These are phyloP conservation scores for Palythoa heliodiscus DNA, from an alignment of 92 coral and sea anemone species.

Conservation along the genomic window DNA sequence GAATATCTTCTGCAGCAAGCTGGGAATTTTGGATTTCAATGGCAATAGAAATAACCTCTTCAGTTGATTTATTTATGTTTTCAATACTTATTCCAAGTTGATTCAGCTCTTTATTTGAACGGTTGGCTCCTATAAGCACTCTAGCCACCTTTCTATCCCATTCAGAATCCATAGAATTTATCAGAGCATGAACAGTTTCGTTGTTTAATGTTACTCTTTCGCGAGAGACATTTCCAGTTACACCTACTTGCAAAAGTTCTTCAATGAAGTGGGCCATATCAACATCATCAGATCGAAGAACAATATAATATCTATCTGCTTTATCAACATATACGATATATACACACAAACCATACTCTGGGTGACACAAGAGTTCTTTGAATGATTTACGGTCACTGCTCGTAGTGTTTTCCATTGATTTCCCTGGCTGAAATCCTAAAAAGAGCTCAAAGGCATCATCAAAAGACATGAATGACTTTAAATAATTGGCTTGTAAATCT, in stretches of 20 bases:
- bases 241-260: conserved; percentile 29
- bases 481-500: conserved; percentile 13
- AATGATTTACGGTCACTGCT: conserved; percentile 47
- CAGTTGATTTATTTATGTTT: conserved; percentile 23
- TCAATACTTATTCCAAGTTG: conserved; percentile 50
- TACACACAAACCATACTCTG: conserved; percentile 47
- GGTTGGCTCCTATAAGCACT: conserved; percentile 51
- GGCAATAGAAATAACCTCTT: conserved; percentile 39
- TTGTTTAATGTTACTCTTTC: conserved; percentile 45
- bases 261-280: conserved; percentile 49
- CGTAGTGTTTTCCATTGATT: conserved; percentile 44
- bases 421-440: conserved; percentile 48
- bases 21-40: conserved; percentile 50
- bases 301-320: conserved; percentile 33
- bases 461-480: conserved; percentile 41
- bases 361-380: conserved; percentile 53
- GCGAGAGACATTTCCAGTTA: conserved; percentile 27
- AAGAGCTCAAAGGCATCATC: conserved; percentile 57
- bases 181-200: conserved; percentile 37
- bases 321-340: conserved; percentile 45
- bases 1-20: conserved; percentile 54
- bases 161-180: conserved; percentile 25
- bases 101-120: conserved; percentile 49
- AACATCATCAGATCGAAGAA: conserved; percentile 59
- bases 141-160: conserved; percentile 58